These are phyloP conservation scores for Hydra vulgaris DNA, from an alignment of 30 jellyfish, hydroid and myxozoan species.

Conservation along the genomic window DNA sequence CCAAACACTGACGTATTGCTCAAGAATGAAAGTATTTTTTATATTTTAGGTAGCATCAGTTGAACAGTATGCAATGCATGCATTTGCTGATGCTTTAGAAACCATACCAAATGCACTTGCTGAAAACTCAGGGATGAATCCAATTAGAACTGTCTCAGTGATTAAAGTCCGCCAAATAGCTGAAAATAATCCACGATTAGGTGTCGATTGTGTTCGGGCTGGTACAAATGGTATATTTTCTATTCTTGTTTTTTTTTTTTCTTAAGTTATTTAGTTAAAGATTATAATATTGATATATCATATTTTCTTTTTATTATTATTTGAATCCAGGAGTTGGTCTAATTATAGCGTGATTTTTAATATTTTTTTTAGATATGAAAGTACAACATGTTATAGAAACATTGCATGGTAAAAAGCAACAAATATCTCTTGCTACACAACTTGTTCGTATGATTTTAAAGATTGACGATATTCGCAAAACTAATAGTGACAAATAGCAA, in stretches of 20 bases:
- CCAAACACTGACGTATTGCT: no score
- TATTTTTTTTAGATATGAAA: slow-evolving; percentile 69
- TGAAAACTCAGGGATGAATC: slow-evolving; percentile 93
- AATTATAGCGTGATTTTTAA: background rate
- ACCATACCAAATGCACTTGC: slow-evolving; percentile 93
- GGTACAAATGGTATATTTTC: slow-evolving; percentile 76
- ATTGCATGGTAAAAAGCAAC: slow-evolving; percentile 98
- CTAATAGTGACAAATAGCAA: slow-evolving; percentile 37
- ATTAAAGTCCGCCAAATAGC: slow-evolving; percentile 79
- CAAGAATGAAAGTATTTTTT: background rate
- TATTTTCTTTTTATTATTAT: background rate
- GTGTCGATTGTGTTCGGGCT: slow-evolving; percentile 82
- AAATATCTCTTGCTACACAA: slow-evolving; percentile 94
- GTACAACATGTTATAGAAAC: slow-evolving; percentile 98
- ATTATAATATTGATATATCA: background rate
- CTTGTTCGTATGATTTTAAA: slow-evolving; percentile 95
- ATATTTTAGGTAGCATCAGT: slow-evolving; percentile 79
- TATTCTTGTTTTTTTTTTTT: background rate
- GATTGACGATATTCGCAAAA: slow-evolving; percentile 91
- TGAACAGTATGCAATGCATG: slow-evolving; percentile 99
- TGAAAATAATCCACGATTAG: slow-evolving; percentile 78
- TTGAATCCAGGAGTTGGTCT: no score
- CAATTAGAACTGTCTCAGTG: slow-evolving; percentile 77
- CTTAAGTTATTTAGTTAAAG: background rate
- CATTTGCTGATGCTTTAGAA: slow-evolving; percentile 98